Percentiles rank a stretch among this genome's conserved stretches.
phyloP scores from a whole-genome alignment of 92 coral and sea anemone genomes.

The Porites evermanni region DNA sequence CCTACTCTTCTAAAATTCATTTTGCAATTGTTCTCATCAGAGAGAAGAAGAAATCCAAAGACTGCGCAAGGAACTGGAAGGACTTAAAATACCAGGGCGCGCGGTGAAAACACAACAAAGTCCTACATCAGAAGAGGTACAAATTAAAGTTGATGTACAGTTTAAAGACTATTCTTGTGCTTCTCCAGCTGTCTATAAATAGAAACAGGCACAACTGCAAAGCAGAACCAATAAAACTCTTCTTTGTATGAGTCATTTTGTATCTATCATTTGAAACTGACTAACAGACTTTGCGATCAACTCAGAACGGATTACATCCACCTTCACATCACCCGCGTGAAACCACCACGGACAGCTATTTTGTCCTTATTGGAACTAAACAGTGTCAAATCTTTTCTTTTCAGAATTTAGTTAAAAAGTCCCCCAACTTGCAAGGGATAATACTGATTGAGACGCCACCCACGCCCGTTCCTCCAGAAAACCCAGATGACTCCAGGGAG shows the following conservation, averaged over 20 bases:
- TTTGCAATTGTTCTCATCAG: constrained; percentile 1
- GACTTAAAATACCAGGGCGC: background rate
- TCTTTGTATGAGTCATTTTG: too few species aligned
- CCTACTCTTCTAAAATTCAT: background rate
- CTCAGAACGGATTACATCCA: too few species aligned
- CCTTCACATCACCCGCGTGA: too few species aligned
- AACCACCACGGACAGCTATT: too few species aligned
- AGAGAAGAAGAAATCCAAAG: constrained; percentile 32
- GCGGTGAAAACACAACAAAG: background rate
- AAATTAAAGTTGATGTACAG: background rate
- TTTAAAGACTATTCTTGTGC: too few species aligned
- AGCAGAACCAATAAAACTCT: too few species aligned
- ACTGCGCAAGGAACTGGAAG: constrained; percentile 31
- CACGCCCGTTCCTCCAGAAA: constrained; percentile 39
- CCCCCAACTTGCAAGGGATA: constrained; percentile 15
- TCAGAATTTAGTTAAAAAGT: background rate
- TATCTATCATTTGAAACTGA: too few species aligned
- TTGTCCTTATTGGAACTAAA: too few species aligned
- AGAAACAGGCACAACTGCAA: too few species aligned
- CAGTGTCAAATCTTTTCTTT: background rate
- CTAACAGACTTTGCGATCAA: too few species aligned
- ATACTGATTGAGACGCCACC: constrained; percentile 33
- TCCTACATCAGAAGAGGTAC: constrained; percentile 8
- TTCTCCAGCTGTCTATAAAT: too few species aligned
- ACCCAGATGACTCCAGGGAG: background rate